phyloP scores from a whole-genome alignment of 2,888 invertebrate species.

The Bembecia ichneumoniformis region DNA sequence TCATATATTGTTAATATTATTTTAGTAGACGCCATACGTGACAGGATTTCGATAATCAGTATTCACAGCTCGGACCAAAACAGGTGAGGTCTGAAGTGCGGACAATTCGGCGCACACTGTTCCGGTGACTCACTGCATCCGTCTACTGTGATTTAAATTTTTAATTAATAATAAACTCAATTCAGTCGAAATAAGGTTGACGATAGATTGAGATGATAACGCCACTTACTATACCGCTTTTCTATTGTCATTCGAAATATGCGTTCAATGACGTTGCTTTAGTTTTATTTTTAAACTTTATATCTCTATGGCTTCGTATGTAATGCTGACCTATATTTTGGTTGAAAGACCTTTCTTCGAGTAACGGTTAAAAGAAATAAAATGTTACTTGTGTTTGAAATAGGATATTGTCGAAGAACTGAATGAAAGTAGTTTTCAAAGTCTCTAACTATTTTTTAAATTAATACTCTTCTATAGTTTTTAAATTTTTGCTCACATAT shows the following conservation, averaged over 20 bases:
- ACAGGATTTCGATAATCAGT: slow-evolving; percentile 20
- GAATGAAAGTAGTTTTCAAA: no score
- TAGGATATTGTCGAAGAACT: not conserved
- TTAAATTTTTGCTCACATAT: no score
- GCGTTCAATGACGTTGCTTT: slow-evolving; percentile 11
- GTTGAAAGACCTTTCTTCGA: slow-evolving; percentile 2
- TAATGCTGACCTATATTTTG: slow-evolving; percentile 38
- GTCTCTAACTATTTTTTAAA: no score
- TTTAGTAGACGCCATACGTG: not conserved
- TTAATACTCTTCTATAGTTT: no score
- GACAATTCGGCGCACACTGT: slow-evolving; percentile 41
- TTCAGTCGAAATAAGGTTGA: not conserved
- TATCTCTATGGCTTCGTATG: slow-evolving; percentile 26
- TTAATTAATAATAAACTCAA: slow-evolving; percentile 3
- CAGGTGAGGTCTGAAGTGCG: slow-evolving; percentile 38
- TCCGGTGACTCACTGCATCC: slow-evolving; percentile 60
- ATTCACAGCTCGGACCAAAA: slow-evolving; percentile 38
- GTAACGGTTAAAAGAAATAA: not conserved
- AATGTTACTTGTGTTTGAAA: not conserved
- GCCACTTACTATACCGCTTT: slow-evolving; percentile 18
- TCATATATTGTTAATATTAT: not conserved
- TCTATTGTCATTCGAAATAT: slow-evolving; percentile 45
- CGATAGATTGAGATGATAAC: not conserved
- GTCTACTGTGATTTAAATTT: slow-evolving; percentile 11
- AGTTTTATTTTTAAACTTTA: slow-evolving; percentile 31